These are phyloP conservation scores for Tringa solitaria DNA, from an alignment of 2,113 vertebrate species.

Conservation along the genomic window DNA sequence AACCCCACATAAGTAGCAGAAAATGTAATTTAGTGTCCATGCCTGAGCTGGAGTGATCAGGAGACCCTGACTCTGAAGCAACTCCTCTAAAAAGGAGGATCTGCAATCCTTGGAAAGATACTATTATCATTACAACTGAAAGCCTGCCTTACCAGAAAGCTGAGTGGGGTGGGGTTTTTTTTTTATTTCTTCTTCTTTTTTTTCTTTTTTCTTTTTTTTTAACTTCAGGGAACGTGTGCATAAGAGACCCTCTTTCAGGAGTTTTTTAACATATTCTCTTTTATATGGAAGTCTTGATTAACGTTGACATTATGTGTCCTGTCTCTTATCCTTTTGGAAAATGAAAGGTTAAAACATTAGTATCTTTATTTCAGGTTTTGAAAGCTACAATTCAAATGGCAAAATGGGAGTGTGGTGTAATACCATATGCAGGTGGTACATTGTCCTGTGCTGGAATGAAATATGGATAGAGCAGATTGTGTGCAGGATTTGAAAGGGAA, in stretches of 20 bases:
- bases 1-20: rapidly evolving
- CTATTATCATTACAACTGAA: neutral
- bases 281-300: neutral
- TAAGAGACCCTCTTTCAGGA: neutral
- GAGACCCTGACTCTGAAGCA: neutral
- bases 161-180: rapidly evolving
- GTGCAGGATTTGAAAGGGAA: neutral
- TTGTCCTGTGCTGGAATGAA: neutral
- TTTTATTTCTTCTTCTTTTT: neutral
- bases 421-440: too few species aligned
- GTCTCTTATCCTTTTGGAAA: neutral
- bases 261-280: neutral
- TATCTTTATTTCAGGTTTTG: neutral
- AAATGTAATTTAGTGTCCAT: neutral
- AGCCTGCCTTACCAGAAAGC: neutral
- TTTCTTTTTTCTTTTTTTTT: neutral
- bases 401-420: neutral
- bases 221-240: neutral
- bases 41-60: neutral
- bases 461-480: neutral
- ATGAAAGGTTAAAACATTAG: neutral
- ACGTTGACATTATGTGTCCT: neutral
- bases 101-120: neutral
- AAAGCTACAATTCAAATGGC: neutral
- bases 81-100: neutral